Percentiles rank a stretch among this genome's conserved stretches.
Conservation (phyloP, 2,888 invertebrate species). For the Anorthoa munda region DNA sequence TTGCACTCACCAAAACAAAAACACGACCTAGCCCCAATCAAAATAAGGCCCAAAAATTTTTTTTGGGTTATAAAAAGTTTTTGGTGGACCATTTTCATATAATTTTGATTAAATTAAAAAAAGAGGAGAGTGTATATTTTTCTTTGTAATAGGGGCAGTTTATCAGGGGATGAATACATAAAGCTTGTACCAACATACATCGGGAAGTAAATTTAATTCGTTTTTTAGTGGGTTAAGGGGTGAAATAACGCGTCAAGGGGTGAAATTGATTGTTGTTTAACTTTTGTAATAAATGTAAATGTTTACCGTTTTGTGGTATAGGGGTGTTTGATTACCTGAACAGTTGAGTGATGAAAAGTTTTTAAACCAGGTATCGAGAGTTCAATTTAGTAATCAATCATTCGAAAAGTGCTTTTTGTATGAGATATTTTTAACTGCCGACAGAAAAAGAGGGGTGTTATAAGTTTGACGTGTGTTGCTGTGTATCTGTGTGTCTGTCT, state of each 20-base stretch:
- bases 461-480: too few relatives aligned
- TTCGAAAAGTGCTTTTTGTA: neutral
- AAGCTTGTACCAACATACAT: conserved; percentile 41
- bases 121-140: conserved; percentile 66
- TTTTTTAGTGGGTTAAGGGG: conserved; percentile 37
- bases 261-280: conserved; percentile 35
- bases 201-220: conserved; percentile 45
- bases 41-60: conserved; percentile 28
- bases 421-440: too few relatives aligned
- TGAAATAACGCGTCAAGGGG: conserved; percentile 33
- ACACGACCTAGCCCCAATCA: conserved; percentile 18
- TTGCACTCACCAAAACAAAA: conserved; percentile 24
- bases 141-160: conserved; percentile 66
- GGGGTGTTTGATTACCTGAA: conserved; percentile 11
- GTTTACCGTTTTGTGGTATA: conserved; percentile 18
- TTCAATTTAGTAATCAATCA: neutral
- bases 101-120: conserved; percentile 75
- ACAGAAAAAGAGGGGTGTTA: too few relatives aligned
- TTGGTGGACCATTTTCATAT: conserved; percentile 65
- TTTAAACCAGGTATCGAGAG: neutral
- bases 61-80: neutral
- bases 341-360: neutral
- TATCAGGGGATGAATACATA: conserved; percentile 57
- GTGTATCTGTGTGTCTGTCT: too few relatives aligned
- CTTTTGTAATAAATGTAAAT: conserved; percentile 42